phyloP scores from a whole-genome alignment of 1,140 invertebrate species.

The Microplitis mediator region DNA sequence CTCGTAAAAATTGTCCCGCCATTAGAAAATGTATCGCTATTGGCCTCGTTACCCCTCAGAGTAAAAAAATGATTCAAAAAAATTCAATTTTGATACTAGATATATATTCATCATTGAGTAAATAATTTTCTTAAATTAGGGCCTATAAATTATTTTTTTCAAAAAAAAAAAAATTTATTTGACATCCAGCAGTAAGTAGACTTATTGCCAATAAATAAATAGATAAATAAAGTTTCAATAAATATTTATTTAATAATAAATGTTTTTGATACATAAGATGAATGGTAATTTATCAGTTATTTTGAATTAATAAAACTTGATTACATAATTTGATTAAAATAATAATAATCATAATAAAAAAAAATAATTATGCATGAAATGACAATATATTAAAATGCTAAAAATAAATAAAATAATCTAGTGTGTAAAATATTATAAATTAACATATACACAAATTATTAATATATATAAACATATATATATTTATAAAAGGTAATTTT shows the following conservation, averaged over 20 bases:
- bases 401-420: constrained; percentile 24
- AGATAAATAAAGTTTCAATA: constrained; percentile 2
- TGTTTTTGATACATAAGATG: constrained; percentile 15
- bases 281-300: not conserved
- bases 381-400: constrained; percentile 19
- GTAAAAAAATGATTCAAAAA: too few relatives aligned
- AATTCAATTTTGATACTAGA: too few relatives aligned
- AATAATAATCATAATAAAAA: not conserved
- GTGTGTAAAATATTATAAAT: constrained; percentile 8
- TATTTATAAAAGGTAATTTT: constrained; percentile 12
- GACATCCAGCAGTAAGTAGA: too few relatives aligned
- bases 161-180: too few relatives aligned
- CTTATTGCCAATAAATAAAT: not conserved
- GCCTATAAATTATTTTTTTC: too few relatives aligned
- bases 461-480: not conserved
- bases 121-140: too few relatives aligned
- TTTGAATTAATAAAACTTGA: constrained; percentile 10
- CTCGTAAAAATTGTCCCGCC: too few relatives aligned
- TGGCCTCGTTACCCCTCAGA: too few relatives aligned
- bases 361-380: constrained; percentile 27
- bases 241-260: constrained; percentile 25
- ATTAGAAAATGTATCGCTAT: too few relatives aligned
- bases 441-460: constrained; percentile 22
- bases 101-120: too few relatives aligned
- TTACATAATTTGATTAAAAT: constrained; percentile 13